Evolutionary conservation across 2,797 vertebrate species (phyloP), one percentile per base, ranked within the genome.

Genomic region (Muscicapa striata): DNA sequence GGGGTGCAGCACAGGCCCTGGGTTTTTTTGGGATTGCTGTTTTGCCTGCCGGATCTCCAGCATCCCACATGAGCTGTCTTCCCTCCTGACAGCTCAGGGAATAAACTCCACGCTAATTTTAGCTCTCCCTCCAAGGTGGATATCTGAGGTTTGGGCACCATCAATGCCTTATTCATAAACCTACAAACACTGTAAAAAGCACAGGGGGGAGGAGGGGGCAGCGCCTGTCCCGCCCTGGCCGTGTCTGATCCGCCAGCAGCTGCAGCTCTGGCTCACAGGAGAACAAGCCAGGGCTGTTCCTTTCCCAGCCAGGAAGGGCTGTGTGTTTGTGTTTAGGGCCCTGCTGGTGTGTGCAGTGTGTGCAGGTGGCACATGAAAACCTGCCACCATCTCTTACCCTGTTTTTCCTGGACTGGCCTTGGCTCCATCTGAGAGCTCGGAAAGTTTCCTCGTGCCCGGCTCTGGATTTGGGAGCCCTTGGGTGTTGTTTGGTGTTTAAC

Each of bases 251-350:
- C 55, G 68, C 27, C 13, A 89, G 95, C 95, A 97, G 95, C 94
- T 74, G 80, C 94, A 95, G 84, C 91, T 95, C 88, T 62, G 90
- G 78, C 90, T 79, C 12, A 13, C 69, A 59, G 2, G 97, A 97
- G 97, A 98, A 98, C 97, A 98, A 97, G 96, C 87, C 51, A 2
- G 91, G 64, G 95, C 57, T 96, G 97, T 98, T 98, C 96, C 19
- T 69, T n/a, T 11, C 49, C 69, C 87, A 49, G 95, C 95, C 96
- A 96, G 97, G 97, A 97, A 38, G 95, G 96, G 96, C 92, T 32
- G 43, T 36, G 90, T 97, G 96, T 97, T 97, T 97, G 84, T 23
- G 58, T 94, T 98, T 80, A 88, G 84, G 91, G 94, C 95, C 94
- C 87, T 34, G 91, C 6, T 64, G 66, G 15, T 45, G 34, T 21